Percentiles rank a stretch among this genome's conserved stretches.
Evolutionary conservation across 1,140 invertebrate species (phyloP).

Genomic region (Hycleus phaleratus): DNA sequence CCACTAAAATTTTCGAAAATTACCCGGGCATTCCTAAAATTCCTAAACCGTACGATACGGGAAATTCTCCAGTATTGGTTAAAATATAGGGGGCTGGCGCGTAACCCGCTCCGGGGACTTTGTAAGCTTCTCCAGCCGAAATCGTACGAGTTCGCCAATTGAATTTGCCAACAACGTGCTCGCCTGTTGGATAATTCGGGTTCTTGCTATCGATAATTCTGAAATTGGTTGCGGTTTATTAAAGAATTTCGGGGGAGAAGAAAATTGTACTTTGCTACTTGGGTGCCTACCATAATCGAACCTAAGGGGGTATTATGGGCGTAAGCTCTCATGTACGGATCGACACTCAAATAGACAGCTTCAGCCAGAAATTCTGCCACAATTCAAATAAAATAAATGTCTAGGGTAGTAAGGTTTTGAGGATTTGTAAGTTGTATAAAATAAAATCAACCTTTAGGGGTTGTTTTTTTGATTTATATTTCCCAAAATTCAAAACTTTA

Average conservation of each 20-base stretch:
- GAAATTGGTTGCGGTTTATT: background rate
- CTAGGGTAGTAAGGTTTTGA: too few relatives aligned
- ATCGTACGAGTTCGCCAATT: conserved; percentile 53
- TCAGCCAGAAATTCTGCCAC: conserved; percentile 52
- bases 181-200: conserved; percentile 44
- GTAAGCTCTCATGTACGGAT: conserved; percentile 59
- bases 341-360: conserved; percentile 58
- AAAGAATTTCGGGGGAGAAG: too few relatives aligned
- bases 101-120: conserved; percentile 2
- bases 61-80: conserved; percentile 43
- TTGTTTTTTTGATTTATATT: too few relatives aligned
- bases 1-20: background rate
- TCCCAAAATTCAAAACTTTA: too few relatives aligned
- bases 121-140: conserved; percentile 12
- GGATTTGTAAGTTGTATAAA: too few relatives aligned
- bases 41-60: conserved; percentile 40
- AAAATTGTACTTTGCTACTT: conserved; percentile 49
- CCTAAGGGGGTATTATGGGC: conserved; percentile 44
- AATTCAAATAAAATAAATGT: too few relatives aligned
- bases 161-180: conserved; percentile 44
- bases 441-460: too few relatives aligned
- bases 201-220: conserved; percentile 44
- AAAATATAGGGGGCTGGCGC: conserved; percentile 30
- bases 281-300: conserved; percentile 51
- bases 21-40: conserved; percentile 31